Evolutionary conservation across 2,797 vertebrate genomes (phyloP).

Genomic region (Pantherophis vulpinus): DNA sequence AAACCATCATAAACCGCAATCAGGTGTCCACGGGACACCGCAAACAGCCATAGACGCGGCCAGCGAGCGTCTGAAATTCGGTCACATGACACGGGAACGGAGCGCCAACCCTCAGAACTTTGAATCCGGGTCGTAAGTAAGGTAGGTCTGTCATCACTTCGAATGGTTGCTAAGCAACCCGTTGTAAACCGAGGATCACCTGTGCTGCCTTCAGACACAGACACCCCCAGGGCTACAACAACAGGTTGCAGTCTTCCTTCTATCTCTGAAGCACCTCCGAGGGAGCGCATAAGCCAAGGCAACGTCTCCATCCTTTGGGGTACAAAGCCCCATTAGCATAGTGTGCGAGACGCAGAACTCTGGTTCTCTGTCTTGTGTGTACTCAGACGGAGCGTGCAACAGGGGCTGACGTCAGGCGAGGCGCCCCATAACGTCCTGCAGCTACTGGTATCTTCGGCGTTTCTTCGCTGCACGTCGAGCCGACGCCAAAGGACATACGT

Average conservation of each 20-base stretch:
- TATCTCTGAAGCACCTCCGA: not conserved
- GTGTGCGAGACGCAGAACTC: not conserved
- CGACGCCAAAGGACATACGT: not conserved
- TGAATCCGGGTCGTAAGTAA: not conserved
- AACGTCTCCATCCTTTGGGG: not conserved
- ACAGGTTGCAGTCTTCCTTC: not conserved
- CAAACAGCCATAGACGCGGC: not conserved
- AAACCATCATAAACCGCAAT: not conserved
- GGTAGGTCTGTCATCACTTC: not conserved
- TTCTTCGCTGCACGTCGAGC: not conserved
- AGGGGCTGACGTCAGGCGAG: not conserved
- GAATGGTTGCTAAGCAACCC: not conserved
- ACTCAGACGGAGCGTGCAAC: not conserved
- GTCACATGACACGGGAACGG: not conserved
- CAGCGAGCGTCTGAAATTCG: not conserved
- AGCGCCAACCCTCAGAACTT: not conserved
- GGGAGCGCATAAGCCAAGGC: not conserved
- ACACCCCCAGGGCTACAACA: not conserved
- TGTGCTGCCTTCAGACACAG: not conserved
- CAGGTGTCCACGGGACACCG: not conserved
- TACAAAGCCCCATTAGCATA: not conserved
- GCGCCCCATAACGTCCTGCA: not conserved
- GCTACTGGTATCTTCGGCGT: rapidly evolving
- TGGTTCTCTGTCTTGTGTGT: not conserved
- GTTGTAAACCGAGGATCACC: not conserved